Percentiles rank a stretch among this genome's conserved stretches.
These are phyloP conservation scores for Seriola rivoliana DNA, from an alignment of 2,113 vertebrate species.

Conservation along the genomic window DNA sequence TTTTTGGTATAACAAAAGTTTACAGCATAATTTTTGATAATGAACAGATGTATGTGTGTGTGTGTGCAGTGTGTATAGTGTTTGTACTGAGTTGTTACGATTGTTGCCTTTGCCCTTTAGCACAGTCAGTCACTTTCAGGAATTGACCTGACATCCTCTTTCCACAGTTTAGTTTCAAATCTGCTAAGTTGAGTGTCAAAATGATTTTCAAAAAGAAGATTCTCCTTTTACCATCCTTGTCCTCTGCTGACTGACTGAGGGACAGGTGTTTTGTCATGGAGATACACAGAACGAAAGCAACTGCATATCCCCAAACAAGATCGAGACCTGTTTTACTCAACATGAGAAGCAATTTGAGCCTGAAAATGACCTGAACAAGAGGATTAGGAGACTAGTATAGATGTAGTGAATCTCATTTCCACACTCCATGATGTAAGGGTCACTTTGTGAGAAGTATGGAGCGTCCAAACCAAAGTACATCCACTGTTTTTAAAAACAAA, in stretches of 20 bases:
- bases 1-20: not conserved
- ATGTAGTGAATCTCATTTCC: slow-evolving; percentile 32
- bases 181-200: not conserved
- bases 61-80: not conserved
- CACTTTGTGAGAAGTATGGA: slow-evolving; percentile 4
- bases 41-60: too few relatives aligned
- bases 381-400: not conserved
- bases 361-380: slow-evolving; percentile 27
- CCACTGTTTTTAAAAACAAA: slow-evolving; percentile 36
- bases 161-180: slow-evolving; percentile 13
- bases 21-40: not conserved
- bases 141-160: slow-evolving; percentile 5
- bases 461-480: slow-evolving; percentile 11
- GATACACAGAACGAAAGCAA: slow-evolving; percentile 21
- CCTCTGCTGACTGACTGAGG: not conserved
- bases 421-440: not conserved
- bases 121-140: slow-evolving; percentile 6
- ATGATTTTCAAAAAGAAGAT: not conserved
- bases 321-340: slow-evolving; percentile 19
- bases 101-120: not conserved
- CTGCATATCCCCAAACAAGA: not conserved
- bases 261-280: slow-evolving; percentile 26
- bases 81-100: not conserved
- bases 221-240: not conserved
- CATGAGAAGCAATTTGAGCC: not conserved